Base-by-base conservation (phyloP, 2,797 vertebrate species). In the Leptodactylus fallax region DNA sequence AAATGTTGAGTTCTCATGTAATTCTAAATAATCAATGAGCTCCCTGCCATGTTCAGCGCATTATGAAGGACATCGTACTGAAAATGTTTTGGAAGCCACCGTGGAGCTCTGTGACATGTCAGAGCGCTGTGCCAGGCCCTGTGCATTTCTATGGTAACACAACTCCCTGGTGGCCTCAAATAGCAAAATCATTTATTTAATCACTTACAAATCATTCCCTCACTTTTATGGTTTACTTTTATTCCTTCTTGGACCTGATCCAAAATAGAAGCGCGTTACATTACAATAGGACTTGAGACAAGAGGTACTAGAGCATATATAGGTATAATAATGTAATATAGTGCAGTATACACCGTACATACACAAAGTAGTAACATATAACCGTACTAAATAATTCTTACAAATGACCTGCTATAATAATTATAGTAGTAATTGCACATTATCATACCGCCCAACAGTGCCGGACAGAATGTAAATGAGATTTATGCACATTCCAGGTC, bases 11-110 rank as follows among this genome's bases (percentile, higher is more conserved):
- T 76, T 76, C 21, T 77, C 49, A 3, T 77, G 74, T 53, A 11
- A 53, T 53, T 7, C 21, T 53, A 77, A 77, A 77, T 74, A 74
- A 49, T 74, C 45, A 12, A 51, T 77, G 74, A 77, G 74, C 11
- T 77, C 19, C 74, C 72, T 53, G 74, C 74, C 14, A 77, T 23
- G 47, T 23, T 77, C 74, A 16, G 19, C 13, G 49, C 21, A 13
- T 53, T 77, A 77, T 21, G 14, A 77, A 77, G 49, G 74, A 53
- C 49, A 23, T 76, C 72, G 49, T 49, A 74, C 36, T 23, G 49
- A 53, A 76, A 76, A 53, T n/a, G 74, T 77, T 51, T 74, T 14
- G 49, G 74, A 14, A 77, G 74, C 21, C 74, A 53, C 12, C 10
- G 11, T 76, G 72, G 45, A 47, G 36, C 69, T 72, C 7, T 74